Conservation (phyloP, 2,113 vertebrate genomes). For the Megalops atlanticus region DNA sequence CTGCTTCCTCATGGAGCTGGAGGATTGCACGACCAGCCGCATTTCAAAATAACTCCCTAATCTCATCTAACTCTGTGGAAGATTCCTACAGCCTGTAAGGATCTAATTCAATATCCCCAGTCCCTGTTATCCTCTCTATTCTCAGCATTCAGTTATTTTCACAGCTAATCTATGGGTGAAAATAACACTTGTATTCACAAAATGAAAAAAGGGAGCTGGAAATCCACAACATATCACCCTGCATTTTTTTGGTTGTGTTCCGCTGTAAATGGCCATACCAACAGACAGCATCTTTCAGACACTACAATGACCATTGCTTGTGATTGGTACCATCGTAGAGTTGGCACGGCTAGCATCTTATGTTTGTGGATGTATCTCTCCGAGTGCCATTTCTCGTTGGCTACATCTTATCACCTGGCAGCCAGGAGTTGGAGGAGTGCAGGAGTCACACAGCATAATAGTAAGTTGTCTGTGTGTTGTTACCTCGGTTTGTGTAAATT, state of each 20-base stretch:
- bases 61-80: constrained; percentile 48
- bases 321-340: neutral
- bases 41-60: constrained; percentile 54
- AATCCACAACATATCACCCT: neutral
- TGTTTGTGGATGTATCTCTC: no score
- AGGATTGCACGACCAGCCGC: constrained; percentile 52
- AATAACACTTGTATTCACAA: neutral
- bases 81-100: constrained; percentile 56
- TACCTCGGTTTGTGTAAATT: neutral
- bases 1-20: constrained; percentile 40
- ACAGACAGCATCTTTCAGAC: no score
- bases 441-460: no score
- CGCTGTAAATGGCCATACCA: neutral
- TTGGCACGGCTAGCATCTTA: neutral
- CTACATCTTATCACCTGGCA: neutral
- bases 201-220: neutral
- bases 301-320: no score
- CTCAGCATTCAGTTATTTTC: neutral
- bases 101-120: constrained; percentile 53
- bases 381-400: neutral
- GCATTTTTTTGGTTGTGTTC: neutral
- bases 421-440: neutral
- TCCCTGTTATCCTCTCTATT: neutral
- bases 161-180: neutral
- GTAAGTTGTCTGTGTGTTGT: neutral